Base-by-base conservation (phyloP, 2,797 vertebrate genomes). In the Tachyglossus aculeatus region DNA sequence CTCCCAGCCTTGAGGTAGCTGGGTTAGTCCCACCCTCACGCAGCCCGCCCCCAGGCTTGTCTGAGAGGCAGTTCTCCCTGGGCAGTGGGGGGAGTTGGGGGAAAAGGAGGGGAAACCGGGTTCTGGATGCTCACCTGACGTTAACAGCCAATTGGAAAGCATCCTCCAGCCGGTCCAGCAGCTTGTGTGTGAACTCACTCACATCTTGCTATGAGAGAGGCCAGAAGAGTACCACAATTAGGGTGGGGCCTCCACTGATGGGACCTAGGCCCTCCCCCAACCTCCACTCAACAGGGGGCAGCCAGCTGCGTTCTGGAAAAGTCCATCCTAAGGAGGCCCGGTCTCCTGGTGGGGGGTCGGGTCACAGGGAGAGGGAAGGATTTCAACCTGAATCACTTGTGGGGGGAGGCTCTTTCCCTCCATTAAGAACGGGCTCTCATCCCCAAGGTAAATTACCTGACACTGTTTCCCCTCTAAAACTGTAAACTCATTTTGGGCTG, bases 181-280 rank as follows among this genome's bases (percentile, higher is more conserved):
- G 95, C 74, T 98, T 99, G 90, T 99, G 98, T 2, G 98, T 98
- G 81, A 99, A 98, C 81, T 99, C 98, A 77, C 98, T 98, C 85
- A 99, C 97, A 75, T 99, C 98, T 97, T 99, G 92, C 86, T 94
- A 62, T 12, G 69, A 89, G 68, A 88, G 83, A 88, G 53, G 68
- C 14, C 54, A 9, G 74, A 81, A 82, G 5, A 1, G 33, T 1
- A 67, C 3, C 43, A 40, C 54, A 55, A 53, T 87, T 67, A 82
- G 69, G 54, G n/a, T 6, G 41, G 59, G 51, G 34, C 48, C 25
- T 48, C 22, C 11, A n/a, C 21, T 37, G 3, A 40, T 16, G 29
- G 19, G 67, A 61, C 61, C 16, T 18, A 70, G 77, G 51, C 37
- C 25, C 7, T 68, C 47, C 47, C 39, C 32, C 59, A 32, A 44